A percentile compares a stretch with the other conserved stretches of the same genome.
Evolutionary conservation across 1,140 invertebrate genomes (phyloP).

Genomic region (Aporrectodea caliginosa): DNA sequence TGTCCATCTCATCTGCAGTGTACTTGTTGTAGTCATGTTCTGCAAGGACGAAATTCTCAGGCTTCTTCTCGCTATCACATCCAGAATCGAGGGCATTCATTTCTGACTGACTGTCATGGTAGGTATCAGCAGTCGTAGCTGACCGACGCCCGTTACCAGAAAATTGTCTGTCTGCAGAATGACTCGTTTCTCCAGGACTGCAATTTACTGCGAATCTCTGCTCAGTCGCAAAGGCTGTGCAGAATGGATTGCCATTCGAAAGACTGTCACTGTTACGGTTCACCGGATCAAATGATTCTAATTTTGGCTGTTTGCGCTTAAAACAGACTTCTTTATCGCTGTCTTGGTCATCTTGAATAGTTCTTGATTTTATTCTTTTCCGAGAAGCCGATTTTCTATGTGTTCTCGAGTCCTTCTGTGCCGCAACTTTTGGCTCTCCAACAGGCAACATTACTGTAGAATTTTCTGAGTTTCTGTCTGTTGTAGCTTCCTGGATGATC

Average conservation of each 20-base stretch:
- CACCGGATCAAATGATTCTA: neutral
- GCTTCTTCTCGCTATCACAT: constrained; percentile 13
- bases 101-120: constrained; percentile 12
- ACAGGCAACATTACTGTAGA: neutral
- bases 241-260: neutral
- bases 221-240: neutral
- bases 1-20: neutral
- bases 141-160: neutral
- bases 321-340: neutral
- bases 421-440: neutral
- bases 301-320: neutral
- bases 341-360: constrained; percentile 36
- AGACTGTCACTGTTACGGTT: neutral
- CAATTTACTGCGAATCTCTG: neutral
- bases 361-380: constrained; percentile 65
- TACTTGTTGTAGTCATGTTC: neutral
- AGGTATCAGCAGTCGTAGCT: neutral
- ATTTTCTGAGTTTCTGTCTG: constrained; percentile 72
- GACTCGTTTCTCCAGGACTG: neutral
- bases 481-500: constrained; percentile 73
- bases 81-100: neutral
- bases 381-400: no score
- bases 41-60: neutral
- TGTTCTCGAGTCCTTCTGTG: no score
- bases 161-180: neutral